Evolutionary conservation across 2,888 invertebrate species (phyloP), one percentile per base, ranked within the genome.

Genomic region (Eudemis profundana): DNA sequence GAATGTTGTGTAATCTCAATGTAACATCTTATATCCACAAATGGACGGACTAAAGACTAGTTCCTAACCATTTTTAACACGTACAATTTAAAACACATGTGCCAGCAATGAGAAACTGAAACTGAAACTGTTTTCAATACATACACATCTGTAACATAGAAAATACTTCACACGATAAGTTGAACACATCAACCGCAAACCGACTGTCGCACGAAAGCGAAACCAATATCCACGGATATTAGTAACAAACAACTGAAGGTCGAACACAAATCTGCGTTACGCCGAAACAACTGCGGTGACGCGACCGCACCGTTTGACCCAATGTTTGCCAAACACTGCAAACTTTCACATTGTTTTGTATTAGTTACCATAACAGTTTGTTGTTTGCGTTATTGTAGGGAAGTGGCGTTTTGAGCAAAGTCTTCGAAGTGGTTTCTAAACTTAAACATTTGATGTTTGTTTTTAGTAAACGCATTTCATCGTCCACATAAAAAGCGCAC

Each of bases 281-380:
- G 42, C 56, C 56, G 56, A 63, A 63, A 42, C 56, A 63, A 54
- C 40, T 23, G 44, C 29, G 61, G 61, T 15, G 33, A 49, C 33
- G 47, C 56, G 50, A 63, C 63, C 63, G 63, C 63, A 57, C 7
- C 15, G 40, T 63, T 57, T 40, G 56, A 61, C 33, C 63, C 63
- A 63, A 63, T 42, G 40, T 57, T 63, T 49, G 50, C 56, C 63
- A 7, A 57, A 57, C 17, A 17, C 42, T n/a, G 19, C 15, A 19
- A 50, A 57, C 63, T 63, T 42, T 33, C 19, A 63, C 63, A 63
- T 63, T 63, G 63, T 63, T 63, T 57, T 49, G 49, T 56, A 56
- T 63, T 49, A 63, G 56, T 63, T 63, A 42, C 42, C 49, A 63
- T 57, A 63, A 63, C 63, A 63, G 40, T 61, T 63, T 56, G 63